Base-by-base conservation (phyloP, 2,113 vertebrate genomes). In the Ovibos moschatus region DNA sequence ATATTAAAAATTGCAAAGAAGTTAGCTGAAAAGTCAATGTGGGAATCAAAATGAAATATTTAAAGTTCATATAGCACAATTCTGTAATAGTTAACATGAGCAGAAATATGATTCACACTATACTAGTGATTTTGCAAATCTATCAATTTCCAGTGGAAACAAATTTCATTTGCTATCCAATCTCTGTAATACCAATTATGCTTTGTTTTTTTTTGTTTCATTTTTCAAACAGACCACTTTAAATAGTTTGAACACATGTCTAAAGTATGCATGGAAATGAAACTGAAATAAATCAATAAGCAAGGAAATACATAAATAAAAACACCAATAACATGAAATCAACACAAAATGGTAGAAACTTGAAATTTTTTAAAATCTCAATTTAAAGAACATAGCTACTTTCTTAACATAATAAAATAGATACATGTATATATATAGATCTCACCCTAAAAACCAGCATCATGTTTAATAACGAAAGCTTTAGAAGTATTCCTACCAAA, bases 181-280 rank as follows among this genome's bases (percentile, higher is more conserved):
- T 89, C 8, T 89, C 85, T 93, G 57, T 78, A 89, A 67, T 47
- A 79, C 3, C 11, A 47, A 64, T 87, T 53, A 57, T 92, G 28
- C 19, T 78, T 82, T 95, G 36, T 5, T 57, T 92, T n/a, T n/a
- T 62, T 50, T 50, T n/a, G 47, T 58, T 85, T 86, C 67, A 50
- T 92, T 95, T 95, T 95, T 89, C 78, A 78, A 87, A 91, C 53
- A 94, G 62, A 88, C 28, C 36, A 81, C 64, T 97, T 79, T 85
- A 79, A 91, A 82, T 11, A 62, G 28, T 40, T 60, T 62, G 10
- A 94, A 62, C 30, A 53, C 16, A 36, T 27, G 36, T 67, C 43
- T 74, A 60, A 67, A 71, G 9, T 83, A 58, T 45, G 30, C 28
- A 81, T 51, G 17, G 30, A 83, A 40, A 94, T 58, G 6, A 94